A percentile compares a stretch with the other conserved stretches of the same genome.
Conservation (phyloP, 2,888 invertebrate genomes). For the Conistra vaccinii region DNA sequence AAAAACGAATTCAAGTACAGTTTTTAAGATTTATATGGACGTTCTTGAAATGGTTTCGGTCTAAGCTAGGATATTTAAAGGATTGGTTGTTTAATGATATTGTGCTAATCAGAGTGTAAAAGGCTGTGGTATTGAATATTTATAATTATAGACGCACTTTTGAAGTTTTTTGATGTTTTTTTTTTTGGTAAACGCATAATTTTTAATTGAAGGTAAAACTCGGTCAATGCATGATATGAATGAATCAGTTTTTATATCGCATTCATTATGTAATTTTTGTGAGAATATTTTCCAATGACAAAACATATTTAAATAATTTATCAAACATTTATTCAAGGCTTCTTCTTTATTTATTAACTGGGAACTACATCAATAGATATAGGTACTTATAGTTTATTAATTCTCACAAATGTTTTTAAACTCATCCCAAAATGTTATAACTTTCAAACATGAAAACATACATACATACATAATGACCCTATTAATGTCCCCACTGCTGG, state of each 20-base stretch:
- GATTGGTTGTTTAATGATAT: slow-evolving; percentile 53
- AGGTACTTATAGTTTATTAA: not conserved
- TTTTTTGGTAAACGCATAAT: slow-evolving; percentile 30
- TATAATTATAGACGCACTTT: slow-evolving; percentile 42
- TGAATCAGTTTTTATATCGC: slow-evolving; percentile 14
- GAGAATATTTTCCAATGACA: not conserved
- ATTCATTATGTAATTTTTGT: slow-evolving; percentile 9
- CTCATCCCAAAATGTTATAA: not conserved
- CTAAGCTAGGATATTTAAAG: slow-evolving; percentile 49
- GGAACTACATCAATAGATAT: not conserved
- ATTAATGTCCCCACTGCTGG: too few relatives aligned
- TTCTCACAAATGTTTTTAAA: not conserved
- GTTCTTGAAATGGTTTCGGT: slow-evolving; percentile 52
- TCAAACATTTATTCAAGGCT: not conserved
- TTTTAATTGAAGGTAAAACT: slow-evolving; percentile 47
- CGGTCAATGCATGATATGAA: slow-evolving; percentile 25
- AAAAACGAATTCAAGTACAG: slow-evolving; percentile 18
- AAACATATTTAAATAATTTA: not conserved
- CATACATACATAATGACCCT: too few relatives aligned
- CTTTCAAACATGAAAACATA: too few relatives aligned
- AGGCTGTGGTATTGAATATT: slow-evolving; percentile 58
- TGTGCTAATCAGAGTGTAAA: slow-evolving; percentile 60
- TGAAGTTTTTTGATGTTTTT: slow-evolving; percentile 30
- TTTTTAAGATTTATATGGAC: slow-evolving; percentile 39
- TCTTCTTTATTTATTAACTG: too few relatives aligned